A percentile compares a stretch with the other conserved stretches of the same genome.
These are phyloP conservation scores for Cathartes aura DNA, from an alignment of 2,113 vertebrate species.

Conservation along the genomic window DNA sequence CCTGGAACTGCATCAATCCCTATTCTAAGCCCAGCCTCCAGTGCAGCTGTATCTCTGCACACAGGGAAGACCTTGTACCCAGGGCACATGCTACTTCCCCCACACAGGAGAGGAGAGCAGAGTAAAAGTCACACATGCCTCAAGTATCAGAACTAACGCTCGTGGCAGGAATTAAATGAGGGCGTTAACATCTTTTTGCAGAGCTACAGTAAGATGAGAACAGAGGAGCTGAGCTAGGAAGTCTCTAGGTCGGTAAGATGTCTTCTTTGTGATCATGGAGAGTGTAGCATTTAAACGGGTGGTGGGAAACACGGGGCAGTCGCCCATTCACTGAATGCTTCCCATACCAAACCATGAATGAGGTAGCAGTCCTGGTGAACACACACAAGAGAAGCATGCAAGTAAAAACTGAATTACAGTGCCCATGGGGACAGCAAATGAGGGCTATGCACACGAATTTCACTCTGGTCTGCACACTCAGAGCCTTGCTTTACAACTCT, in stretches of 20 bases:
- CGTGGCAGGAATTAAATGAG: accelerated
- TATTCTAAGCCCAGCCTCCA: background rate
- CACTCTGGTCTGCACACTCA: background rate
- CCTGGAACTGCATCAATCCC: constrained; percentile 30
- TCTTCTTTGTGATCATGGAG: background rate
- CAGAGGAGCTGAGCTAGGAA: background rate
- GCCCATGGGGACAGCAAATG: background rate
- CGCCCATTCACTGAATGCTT: background rate
- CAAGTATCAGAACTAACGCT: background rate
- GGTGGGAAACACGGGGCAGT: background rate
- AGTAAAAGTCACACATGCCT: background rate
- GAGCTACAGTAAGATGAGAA: background rate
- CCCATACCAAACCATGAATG: background rate
- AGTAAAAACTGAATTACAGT: background rate
- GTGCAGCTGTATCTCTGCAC: background rate
- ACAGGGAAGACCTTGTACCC: background rate
- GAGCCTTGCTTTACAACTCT: background rate
- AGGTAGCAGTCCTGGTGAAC: background rate
- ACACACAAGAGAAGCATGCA: background rate
- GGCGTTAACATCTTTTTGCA: background rate
- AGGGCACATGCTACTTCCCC: background rate
- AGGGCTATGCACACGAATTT: background rate
- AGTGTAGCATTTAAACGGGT: accelerated
- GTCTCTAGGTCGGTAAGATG: too few relatives aligned
- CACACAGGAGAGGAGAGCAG: background rate